Evolutionary conservation across 2,797 vertebrate genomes (phyloP), one percentile per base, ranked within the genome.

Genomic region (Anguilla marmorata): DNA sequence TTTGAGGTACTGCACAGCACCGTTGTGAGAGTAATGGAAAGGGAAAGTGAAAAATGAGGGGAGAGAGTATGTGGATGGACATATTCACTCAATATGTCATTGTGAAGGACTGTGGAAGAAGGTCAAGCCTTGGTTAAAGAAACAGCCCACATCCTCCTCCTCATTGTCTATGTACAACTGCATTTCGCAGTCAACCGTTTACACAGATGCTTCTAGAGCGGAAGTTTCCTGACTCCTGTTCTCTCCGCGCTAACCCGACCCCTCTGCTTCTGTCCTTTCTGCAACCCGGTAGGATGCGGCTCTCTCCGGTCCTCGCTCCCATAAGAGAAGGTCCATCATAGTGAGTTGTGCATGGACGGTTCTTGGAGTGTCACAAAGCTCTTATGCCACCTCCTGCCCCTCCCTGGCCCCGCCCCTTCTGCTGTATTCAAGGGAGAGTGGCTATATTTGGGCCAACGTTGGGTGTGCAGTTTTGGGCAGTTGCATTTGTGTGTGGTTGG

Each of bases 1-100:
- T 99, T 99, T 94, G 99, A 99, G 98, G 99, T 99, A 95, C 92
- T 1, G 33, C 2, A 21, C 79, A n/a, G 41, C 76, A 4, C 33
- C 8, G 16, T 5, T 63, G 76, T 14, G 76, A 21, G 16, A 24
- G 76, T 19, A 37, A 48, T 7, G 41, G 76, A 24, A 5, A 24
- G 58, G 14, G 9, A 37, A 37, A 8, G 37, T 33, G 69, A 74
- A 12, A 74, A 12, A 74, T 0, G 14, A 30, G 14, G 69, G 8
- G 30, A 74, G 6, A n/a, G 21, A 0, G 63, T n/a, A 30, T 33
- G 14, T 33, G 30, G 30, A 11, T 33, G 27, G 27, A 74, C 69
- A 74, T 54, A 54, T 11, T 54, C 52, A 54, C 12, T 52, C 11
- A 52, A 52, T 12, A 1, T 52, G 11, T 52, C 50, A 52, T 52